These are phyloP conservation scores for Fringilla coelebs DNA, from an alignment of 2,797 vertebrate genomes.

Conservation along the genomic window DNA sequence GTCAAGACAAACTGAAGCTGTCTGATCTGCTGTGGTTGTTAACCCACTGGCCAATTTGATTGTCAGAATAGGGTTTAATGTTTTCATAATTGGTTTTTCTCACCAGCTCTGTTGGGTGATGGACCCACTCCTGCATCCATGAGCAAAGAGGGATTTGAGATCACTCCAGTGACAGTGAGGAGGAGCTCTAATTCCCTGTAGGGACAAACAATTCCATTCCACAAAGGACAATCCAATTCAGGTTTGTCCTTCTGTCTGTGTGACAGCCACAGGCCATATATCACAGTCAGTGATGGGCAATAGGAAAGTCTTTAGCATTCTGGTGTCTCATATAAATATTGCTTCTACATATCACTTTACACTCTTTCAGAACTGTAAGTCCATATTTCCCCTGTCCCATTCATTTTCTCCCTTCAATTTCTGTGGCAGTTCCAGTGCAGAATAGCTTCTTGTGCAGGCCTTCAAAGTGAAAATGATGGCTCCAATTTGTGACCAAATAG, in stretches of 20 bases:
- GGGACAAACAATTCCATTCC: neutral
- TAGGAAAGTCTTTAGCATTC: neutral
- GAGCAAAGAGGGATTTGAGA: neutral
- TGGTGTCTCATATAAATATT: slow-evolving; percentile 9
- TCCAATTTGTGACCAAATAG: slow-evolving; percentile 57
- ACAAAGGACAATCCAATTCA: slow-evolving; percentile 15
- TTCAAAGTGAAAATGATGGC: slow-evolving; percentile 54
- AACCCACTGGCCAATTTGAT: neutral
- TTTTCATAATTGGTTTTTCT: neutral
- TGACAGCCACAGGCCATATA: neutral
- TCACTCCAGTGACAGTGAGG: neutral
- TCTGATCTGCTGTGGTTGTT: neutral
- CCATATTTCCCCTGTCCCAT: slow-evolving; percentile 18
- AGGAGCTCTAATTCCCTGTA: neutral
- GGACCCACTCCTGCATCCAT: neutral
- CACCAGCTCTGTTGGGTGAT: neutral
- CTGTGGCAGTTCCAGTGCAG: slow-evolving; percentile 27
- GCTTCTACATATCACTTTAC: slow-evolving; percentile 20
- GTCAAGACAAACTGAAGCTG: neutral
- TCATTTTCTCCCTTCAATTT: slow-evolving; percentile 54
- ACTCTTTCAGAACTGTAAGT: neutral
- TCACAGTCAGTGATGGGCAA: neutral
- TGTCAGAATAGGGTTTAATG: neutral
- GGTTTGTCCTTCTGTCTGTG: neutral
- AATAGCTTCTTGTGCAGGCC: slow-evolving; percentile 33